Conservation (phyloP, 92 coral and sea anemone species). For the Phymanthus crucifer region DNA sequence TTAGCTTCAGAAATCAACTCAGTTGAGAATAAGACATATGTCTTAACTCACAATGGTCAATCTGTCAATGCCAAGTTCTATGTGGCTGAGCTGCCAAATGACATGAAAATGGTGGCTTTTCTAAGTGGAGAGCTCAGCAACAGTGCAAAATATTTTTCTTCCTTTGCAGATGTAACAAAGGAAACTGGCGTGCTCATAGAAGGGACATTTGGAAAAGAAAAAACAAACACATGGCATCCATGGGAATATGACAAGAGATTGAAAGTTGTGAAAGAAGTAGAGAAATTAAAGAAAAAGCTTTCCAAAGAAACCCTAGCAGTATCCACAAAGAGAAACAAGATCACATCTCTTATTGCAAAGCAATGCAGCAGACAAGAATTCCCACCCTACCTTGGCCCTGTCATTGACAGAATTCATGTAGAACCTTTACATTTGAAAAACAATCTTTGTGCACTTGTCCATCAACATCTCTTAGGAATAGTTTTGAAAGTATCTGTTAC, state of each 20-base stretch:
- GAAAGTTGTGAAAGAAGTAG: slow-evolving; percentile 46
- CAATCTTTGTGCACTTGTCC: slow-evolving; percentile 55
- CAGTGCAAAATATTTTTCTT: no score
- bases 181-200: slow-evolving; percentile 14
- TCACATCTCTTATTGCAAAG: slow-evolving; percentile 44
- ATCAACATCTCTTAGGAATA: slow-evolving; percentile 27
- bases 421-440: slow-evolving; percentile 63
- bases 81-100: slow-evolving; percentile 54
- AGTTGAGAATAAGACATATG: not conserved
- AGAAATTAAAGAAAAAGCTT: slow-evolving; percentile 27
- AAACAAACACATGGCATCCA: slow-evolving; percentile 41
- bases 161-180: slow-evolving; percentile 59
- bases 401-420: slow-evolving; percentile 53
- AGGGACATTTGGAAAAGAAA: slow-evolving; percentile 44
- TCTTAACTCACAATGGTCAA: slow-evolving; percentile 27
- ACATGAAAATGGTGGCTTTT: slow-evolving; percentile 64
- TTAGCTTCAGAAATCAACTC: not conserved
- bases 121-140: slow-evolving; percentile 47
- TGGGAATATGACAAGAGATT: slow-evolving; percentile 42
- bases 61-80: slow-evolving; percentile 30
- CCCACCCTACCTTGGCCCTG: slow-evolving; percentile 44
- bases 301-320: slow-evolving; percentile 23
- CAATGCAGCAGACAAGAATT: slow-evolving; percentile 57
- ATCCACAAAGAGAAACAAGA: slow-evolving; percentile 33
- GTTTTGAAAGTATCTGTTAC: slow-evolving; percentile 34